Percentiles rank a stretch among this genome's conserved stretches.
phyloP scores from a whole-genome alignment of 2,888 invertebrate genomes.

The Megastigmus dorsalis region DNA sequence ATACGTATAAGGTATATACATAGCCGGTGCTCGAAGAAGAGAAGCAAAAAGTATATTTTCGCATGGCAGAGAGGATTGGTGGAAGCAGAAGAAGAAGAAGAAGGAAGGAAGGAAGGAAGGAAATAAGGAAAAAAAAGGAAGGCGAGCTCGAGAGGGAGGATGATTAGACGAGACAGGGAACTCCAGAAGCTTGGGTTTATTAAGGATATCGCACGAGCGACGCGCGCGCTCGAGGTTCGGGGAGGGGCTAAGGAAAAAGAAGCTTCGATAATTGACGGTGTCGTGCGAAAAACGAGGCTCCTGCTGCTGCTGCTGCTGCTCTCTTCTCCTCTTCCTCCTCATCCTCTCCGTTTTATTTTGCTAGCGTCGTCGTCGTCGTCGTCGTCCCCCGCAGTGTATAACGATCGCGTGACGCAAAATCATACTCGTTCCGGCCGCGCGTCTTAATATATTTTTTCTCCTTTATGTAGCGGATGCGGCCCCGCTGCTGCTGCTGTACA shows the following conservation, averaged over 20 bases:
- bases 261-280: constrained; percentile 70
- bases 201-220: constrained; percentile 68
- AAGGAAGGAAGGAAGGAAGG: too few species aligned
- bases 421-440: neutral
- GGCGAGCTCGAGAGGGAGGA: constrained; percentile 62
- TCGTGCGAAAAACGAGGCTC: constrained; percentile 64
- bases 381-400: neutral
- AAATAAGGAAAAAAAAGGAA: constrained; percentile 55
- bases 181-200: constrained; percentile 69
- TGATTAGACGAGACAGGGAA: constrained; percentile 72
- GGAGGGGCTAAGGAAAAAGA: constrained; percentile 62
- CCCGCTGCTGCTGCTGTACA: too few species aligned
- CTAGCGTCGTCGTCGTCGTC: neutral
- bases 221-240: constrained; percentile 51
- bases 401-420: constrained; percentile 42
- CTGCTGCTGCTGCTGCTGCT: constrained; percentile 26
- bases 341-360: constrained; percentile 6
- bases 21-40: neutral
- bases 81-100: constrained; percentile 40
- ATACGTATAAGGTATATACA: too few species aligned
- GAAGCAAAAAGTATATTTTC: constrained; percentile 33
- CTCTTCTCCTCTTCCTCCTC: neutral
- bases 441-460: constrained; percentile 8
- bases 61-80: neutral
- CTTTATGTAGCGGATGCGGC: neutral